These are phyloP conservation scores for Drosophila teissieri DNA, from an alignment of 1,140 invertebrate species.

Conservation along the genomic window DNA sequence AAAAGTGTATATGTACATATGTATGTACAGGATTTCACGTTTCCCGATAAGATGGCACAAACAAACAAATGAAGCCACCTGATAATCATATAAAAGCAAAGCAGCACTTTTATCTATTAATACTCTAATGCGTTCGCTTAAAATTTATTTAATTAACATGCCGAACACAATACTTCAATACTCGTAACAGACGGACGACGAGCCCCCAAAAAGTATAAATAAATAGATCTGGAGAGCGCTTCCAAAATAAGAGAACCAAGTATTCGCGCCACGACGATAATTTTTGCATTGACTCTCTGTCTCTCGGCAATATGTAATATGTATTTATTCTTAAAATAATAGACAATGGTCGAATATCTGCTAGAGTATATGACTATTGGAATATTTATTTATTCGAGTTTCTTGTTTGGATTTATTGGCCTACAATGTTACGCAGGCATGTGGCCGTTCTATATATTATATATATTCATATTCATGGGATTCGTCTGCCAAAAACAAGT, in stretches of 20 bases:
- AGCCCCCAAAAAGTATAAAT: conserved; percentile 51
- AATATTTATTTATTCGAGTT: background rate
- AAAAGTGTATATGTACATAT: background rate
- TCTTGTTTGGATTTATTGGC: background rate
- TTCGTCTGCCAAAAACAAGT: background rate
- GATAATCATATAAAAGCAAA: background rate
- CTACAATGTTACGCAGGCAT: background rate
- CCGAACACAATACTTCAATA: conserved; percentile 3
- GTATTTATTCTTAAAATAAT: background rate
- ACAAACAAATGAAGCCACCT: conserved; percentile 8
- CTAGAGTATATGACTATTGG: background rate
- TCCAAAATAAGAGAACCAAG: conserved; percentile 16
- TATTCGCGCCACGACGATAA: conserved; percentile 22
- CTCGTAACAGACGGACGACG: conserved; percentile 15
- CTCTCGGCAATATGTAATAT: background rate
- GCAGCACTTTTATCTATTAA: conserved; percentile 8
- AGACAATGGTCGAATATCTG: background rate
- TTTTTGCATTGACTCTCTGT: conserved; percentile 5
- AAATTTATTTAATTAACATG: conserved; percentile 39
- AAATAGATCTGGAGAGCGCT: conserved; percentile 24
- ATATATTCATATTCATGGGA: background rate
- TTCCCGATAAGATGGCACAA: conserved; percentile 20
- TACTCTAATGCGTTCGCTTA: conserved; percentile 5
- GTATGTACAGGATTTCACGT: conserved; percentile 5
- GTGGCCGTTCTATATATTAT: background rate